Evolutionary conservation across 2,113 vertebrate species (phyloP).

Genomic region (Bufo bufo): DNA sequence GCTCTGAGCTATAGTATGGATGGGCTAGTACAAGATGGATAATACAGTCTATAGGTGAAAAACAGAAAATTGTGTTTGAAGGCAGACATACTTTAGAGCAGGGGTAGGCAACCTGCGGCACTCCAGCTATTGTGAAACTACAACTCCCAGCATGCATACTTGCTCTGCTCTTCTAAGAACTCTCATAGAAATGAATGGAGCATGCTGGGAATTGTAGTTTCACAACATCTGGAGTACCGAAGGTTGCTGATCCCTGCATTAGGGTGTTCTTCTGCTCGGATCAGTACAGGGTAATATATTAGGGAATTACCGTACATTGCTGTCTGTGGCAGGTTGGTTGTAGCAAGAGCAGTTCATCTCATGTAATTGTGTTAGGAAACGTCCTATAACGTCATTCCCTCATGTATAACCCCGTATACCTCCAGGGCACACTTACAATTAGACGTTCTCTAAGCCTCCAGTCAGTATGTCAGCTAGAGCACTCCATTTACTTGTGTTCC

Average conservation of each 20-base stretch:
- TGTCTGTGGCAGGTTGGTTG: not conserved
- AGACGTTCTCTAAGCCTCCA: not conserved
- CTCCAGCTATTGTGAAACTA: too few relatives aligned
- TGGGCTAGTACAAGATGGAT: not conserved
- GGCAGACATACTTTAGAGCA: too few relatives aligned
- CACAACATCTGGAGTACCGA: too few relatives aligned
- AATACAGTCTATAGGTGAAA: not conserved
- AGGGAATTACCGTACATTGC: not conserved
- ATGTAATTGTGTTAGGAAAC: not conserved
- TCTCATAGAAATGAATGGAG: too few relatives aligned
- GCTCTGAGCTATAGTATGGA: not conserved
- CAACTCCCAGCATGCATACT: too few relatives aligned
- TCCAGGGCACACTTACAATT: not conserved
- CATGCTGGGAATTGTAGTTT: too few relatives aligned
- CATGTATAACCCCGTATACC: not conserved
- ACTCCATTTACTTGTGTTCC: not conserved
- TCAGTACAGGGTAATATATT: not conserved
- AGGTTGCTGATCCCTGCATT: too few relatives aligned
- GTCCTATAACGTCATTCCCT: not conserved
- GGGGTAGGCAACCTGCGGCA: too few relatives aligned
- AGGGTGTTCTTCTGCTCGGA: not conserved
- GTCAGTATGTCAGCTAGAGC: slow-evolving; percentile 1
- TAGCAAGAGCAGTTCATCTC: not conserved
- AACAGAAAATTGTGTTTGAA: not conserved
- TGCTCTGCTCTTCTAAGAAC: too few relatives aligned